A percentile compares a stretch with the other conserved stretches of the same genome.
Conservation (phyloP, 2,888 invertebrate species). For the Macrophya annulata region DNA sequence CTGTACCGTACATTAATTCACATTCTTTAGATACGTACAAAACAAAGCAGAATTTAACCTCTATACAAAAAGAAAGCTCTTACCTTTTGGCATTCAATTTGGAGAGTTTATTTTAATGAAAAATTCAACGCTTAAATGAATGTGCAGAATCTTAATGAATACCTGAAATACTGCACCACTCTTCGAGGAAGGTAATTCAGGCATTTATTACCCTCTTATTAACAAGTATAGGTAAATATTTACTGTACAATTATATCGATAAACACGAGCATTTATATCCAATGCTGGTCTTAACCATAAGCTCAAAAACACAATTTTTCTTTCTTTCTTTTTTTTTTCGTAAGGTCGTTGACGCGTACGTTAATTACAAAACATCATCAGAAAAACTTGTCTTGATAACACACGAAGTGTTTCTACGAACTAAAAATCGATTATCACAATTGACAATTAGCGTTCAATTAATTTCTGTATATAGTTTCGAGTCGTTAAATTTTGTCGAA, state of each 20-base stretch:
- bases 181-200: not conserved
- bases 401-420: not conserved
- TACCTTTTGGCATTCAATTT: slow-evolving; percentile 7
- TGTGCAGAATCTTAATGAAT: slow-evolving; percentile 12
- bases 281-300: not conserved
- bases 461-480: not conserved
- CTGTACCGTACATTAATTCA: not conserved
- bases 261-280: slow-evolving; percentile 1
- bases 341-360: not conserved
- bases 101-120: not conserved
- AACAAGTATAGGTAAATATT: not conserved
- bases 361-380: not conserved
- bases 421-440: not conserved
- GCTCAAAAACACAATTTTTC: not conserved
- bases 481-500: not conserved
- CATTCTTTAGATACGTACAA: not conserved
- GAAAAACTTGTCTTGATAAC: not conserved
- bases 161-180: not conserved
- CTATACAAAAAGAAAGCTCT: not conserved
- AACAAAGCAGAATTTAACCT: not conserved
- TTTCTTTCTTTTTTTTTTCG: not conserved
- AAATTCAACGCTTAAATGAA: slow-evolving; percentile 29
- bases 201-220: slow-evolving; percentile 2
- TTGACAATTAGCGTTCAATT: not conserved
- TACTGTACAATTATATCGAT: not conserved